A percentile compares a stretch with the other conserved stretches of the same genome.
These are phyloP conservation scores for Coregonus sp. DNA, from an alignment of 2,797 vertebrate genomes.

Conservation along the genomic window DNA sequence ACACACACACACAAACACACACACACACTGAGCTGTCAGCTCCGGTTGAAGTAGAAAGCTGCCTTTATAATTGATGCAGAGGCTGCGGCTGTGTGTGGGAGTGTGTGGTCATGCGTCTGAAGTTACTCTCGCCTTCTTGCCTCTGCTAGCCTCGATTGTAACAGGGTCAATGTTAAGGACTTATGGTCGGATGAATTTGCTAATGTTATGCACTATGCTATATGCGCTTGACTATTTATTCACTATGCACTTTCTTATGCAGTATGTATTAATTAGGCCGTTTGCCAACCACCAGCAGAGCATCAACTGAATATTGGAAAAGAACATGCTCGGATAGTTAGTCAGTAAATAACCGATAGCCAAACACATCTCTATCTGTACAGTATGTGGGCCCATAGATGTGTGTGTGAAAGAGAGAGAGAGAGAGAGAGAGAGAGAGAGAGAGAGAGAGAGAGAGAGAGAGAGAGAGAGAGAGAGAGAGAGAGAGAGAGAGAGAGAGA, in stretches of 20 bases:
- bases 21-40: not conserved
- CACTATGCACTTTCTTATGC: not conserved
- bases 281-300: not conserved
- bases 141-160: conserved; percentile 46
- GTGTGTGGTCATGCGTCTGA: conserved; percentile 35
- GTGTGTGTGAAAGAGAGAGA: too few species aligned
- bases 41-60: not conserved
- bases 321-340: too few species aligned
- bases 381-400: too few species aligned
- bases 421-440: too few species aligned
- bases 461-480: too few species aligned
- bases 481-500: too few species aligned
- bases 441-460: too few species aligned
- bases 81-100: conserved; percentile 23
- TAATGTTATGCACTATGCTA: not conserved
- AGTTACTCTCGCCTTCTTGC: conserved; percentile 53
- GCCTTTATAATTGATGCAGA: not conserved
- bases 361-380: too few species aligned
- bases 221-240: not conserved
- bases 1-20: not conserved
- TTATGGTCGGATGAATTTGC: not conserved
- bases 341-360: too few species aligned
- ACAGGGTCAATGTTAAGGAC: conserved; percentile 51
- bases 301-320: not conserved
- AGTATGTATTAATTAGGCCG: not conserved